Conservation (phyloP, 2,113 vertebrate genomes). For the Gracilinanus agilis region DNA sequence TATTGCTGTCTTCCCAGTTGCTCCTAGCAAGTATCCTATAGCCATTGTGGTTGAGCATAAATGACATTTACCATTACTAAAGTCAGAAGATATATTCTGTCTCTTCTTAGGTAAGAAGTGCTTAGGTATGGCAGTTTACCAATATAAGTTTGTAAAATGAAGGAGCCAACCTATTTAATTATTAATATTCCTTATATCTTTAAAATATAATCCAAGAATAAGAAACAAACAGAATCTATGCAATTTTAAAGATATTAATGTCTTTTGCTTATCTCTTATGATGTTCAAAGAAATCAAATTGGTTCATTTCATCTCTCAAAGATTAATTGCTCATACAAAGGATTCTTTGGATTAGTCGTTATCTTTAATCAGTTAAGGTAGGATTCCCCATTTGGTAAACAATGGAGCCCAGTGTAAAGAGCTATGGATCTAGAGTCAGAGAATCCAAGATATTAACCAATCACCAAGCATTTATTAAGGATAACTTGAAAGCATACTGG, state of each 20-base stretch:
- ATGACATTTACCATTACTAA: too few relatives aligned
- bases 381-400: background rate
- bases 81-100: background rate
- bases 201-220: background rate
- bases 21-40: background rate
- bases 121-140: background rate
- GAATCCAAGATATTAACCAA: background rate
- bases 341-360: background rate
- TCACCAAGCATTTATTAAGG: background rate
- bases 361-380: background rate
- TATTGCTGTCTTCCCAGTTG: background rate
- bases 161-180: background rate
- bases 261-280: background rate
- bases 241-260: background rate
- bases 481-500: background rate
- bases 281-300: background rate
- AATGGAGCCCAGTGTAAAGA: background rate
- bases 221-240: background rate
- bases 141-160: background rate
- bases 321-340: background rate
- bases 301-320: background rate
- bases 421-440: background rate
- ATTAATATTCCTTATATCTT: background rate
- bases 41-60: background rate
- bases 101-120: background rate